A percentile compares a stretch with the other conserved stretches of the same genome.
phyloP scores from a whole-genome alignment of 2,113 vertebrate species.

The Fregetta grallaria region DNA sequence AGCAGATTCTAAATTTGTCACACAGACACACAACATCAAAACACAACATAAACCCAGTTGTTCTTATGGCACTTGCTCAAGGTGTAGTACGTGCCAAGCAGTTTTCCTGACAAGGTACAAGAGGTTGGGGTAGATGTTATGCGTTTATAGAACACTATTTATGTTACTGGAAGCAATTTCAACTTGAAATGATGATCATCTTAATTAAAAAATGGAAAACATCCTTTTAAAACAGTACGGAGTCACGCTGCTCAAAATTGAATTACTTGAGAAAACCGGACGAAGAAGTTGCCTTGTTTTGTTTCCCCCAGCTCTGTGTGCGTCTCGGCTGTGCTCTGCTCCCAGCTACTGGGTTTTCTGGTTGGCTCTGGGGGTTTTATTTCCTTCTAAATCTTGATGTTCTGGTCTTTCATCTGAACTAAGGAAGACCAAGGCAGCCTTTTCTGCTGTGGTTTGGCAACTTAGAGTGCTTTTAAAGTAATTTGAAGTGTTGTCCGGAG shows the following conservation, averaged over 20 bases:
- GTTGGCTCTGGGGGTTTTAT: not conserved
- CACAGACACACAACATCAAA: slow-evolving; percentile 1
- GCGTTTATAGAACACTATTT: not conserved
- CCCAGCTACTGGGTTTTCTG: not conserved
- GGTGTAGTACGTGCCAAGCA: not conserved
- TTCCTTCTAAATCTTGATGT: not conserved
- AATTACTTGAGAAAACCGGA: not conserved
- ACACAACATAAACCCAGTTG: not conserved
- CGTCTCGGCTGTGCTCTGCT: not conserved
- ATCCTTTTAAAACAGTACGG: not conserved
- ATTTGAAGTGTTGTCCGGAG: not conserved
- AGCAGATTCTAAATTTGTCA: slow-evolving; percentile 48
- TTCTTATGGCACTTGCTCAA: not conserved
- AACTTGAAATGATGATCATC: not conserved
- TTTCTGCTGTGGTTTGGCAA: not conserved
- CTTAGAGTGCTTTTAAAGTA: not conserved
- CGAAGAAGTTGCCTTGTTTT: not conserved
- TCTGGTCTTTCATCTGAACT: not conserved
- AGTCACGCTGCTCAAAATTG: not conserved
- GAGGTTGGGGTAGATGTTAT: not conserved
- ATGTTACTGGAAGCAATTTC: not conserved
- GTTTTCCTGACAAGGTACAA: not conserved
- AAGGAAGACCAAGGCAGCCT: not conserved
- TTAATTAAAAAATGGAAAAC: not conserved
- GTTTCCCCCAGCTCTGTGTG: not conserved